A percentile compares a stretch with the other conserved stretches of the same genome.
Evolutionary conservation across 1,140 invertebrate genomes (phyloP).

Genomic region (Yoshiicerus persimilis): DNA sequence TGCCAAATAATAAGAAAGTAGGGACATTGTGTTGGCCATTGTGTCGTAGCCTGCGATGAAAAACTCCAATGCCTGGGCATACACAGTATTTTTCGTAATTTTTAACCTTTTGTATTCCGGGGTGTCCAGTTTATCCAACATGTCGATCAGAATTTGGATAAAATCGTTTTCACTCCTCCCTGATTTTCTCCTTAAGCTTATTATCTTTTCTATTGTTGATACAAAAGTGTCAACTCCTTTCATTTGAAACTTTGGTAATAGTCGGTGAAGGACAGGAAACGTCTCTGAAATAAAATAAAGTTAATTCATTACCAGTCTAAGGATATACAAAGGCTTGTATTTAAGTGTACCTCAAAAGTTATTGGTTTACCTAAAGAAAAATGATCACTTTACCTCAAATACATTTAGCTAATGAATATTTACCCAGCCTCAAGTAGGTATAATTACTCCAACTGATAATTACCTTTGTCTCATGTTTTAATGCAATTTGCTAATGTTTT

Average conservation of each 20-base stretch:
- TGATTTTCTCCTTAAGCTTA: background rate
- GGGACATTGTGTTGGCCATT: slow-evolving; percentile 47
- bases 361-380: too few relatives aligned
- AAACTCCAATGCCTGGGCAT: slow-evolving; percentile 19
- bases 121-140: background rate
- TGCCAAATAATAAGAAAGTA: slow-evolving; percentile 66
- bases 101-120: background rate
- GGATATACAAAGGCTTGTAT: background rate
- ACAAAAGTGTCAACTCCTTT: background rate
- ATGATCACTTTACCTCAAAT: too few relatives aligned
- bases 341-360: too few relatives aligned
- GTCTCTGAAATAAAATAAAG: background rate
- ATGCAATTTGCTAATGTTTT: too few relatives aligned
- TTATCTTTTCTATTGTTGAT: background rate
- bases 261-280: background rate
- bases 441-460: too few relatives aligned
- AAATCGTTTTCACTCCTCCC: slow-evolving; percentile 19
- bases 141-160: background rate
- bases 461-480: too few relatives aligned
- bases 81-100: slow-evolving; percentile 35
- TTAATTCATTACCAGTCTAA: background rate
- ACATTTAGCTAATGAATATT: too few relatives aligned
- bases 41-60: slow-evolving; percentile 17
- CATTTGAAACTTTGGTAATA: background rate
- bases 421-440: too few relatives aligned